Evolutionary conservation across 2,797 vertebrate genomes (phyloP).

Genomic region (Enoplosus armatus): DNA sequence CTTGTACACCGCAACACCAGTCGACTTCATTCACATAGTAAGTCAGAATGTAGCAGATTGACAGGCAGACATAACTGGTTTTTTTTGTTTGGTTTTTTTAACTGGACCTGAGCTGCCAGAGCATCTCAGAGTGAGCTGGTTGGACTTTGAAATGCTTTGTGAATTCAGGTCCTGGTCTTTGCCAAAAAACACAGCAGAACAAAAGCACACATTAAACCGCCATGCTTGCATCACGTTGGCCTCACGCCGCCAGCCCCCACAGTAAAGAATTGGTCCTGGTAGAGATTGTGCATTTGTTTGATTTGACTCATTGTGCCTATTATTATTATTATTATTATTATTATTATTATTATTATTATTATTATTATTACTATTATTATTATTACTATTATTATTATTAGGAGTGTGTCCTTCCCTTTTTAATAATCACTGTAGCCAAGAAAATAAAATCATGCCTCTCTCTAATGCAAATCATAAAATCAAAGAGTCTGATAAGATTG

Average conservation of each 20-base stretch:
- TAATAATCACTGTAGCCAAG: constrained; percentile 1
- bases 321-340: constrained; percentile 20
- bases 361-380: constrained; percentile 12
- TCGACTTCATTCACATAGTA: constrained; percentile 92
- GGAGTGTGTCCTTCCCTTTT: background rate
- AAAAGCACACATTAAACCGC: constrained; percentile 69
- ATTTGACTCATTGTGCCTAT: constrained; percentile 61
- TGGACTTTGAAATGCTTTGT: constrained; percentile 31
- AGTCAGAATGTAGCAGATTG: constrained; percentile 74
- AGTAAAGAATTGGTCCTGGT: constrained; percentile 71
- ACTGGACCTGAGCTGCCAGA: constrained; percentile 38
- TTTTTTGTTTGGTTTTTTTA: background rate
- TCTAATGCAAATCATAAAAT: background rate
- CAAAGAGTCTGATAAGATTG: background rate
- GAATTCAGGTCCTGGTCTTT: constrained; percentile 40
- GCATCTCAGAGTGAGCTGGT: constrained; percentile 30
- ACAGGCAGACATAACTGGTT: constrained; percentile 30
- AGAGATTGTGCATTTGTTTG: constrained; percentile 72
- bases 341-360: constrained; percentile 9
- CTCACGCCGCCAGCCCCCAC: constrained; percentile 1
- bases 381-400: constrained; percentile 18
- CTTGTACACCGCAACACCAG: constrained; percentile 87
- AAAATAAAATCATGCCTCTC: background rate
- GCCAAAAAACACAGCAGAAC: constrained; percentile 63
- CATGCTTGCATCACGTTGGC: constrained; percentile 48